phyloP scores from a whole-genome alignment of 2,113 vertebrate genomes.

The Nesoenas mayeri region DNA sequence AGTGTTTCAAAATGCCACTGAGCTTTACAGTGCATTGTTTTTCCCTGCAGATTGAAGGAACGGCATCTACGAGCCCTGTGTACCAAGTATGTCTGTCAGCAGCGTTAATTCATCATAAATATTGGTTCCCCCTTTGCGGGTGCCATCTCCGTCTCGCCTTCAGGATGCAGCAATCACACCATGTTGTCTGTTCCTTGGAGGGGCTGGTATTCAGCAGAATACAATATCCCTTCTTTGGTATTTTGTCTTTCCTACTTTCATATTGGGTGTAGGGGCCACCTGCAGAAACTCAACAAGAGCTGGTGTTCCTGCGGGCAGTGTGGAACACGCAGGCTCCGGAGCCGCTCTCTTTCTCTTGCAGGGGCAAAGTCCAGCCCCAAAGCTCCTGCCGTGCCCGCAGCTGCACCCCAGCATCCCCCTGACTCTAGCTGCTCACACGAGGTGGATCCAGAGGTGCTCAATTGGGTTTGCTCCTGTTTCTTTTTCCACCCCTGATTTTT shows the following conservation, averaged over 20 bases:
- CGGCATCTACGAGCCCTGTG: background rate
- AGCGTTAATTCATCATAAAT: background rate
- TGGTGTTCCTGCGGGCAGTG: background rate
- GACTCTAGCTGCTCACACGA: fast-evolving
- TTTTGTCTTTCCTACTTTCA: background rate
- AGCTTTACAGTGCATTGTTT: background rate
- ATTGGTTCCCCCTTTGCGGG: background rate
- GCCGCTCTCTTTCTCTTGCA: background rate
- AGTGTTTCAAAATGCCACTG: background rate
- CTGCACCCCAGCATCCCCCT: background rate
- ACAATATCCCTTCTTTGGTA: background rate
- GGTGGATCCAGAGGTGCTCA: background rate
- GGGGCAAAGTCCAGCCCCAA: background rate
- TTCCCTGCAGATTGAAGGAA: background rate
- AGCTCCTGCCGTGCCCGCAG: fast-evolving
- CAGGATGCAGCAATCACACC: background rate
- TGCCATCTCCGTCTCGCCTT: background rate
- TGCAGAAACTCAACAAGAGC: background rate
- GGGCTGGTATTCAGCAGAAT: background rate
- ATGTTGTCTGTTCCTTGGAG: background rate
- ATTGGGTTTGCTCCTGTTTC: background rate
- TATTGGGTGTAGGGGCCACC: background rate
- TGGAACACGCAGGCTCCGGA: background rate
- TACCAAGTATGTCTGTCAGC: background rate
- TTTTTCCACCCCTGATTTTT: background rate